Base-by-base conservation (phyloP, 2,888 invertebrate species). In the Hemaris fuciformis region DNA sequence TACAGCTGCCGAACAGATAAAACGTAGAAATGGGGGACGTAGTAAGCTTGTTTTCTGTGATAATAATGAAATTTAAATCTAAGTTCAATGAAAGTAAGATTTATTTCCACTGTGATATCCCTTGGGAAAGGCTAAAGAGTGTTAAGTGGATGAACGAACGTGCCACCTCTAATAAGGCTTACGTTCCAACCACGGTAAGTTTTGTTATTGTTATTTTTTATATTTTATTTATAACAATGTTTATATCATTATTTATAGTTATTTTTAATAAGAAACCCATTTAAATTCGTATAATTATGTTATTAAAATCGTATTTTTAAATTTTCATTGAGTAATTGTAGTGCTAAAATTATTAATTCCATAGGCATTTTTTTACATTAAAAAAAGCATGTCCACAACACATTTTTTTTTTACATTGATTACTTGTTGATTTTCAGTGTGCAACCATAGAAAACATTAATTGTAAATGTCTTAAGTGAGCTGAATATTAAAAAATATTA, bases 141-240 rank as follows among this genome's bases (percentile, higher is more conserved):
- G 93, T 96, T 61, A 94, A 95, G 89, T 97, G 97, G 97, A 97
- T 95, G 94, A 97, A 97, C 89, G 93, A 94, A 74, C 94, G 94
- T 79, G 96, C 97, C 57, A 92, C 93, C 63, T 93, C 95, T 34
- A 95, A 95, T 79, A 94, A 95, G 85, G 97, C 98, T 1, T 98
- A 98, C 86, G 94, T 95, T 72, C 98, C 98, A 48, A 98, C 98
- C 23, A 90, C 90, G 80, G 94, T 94, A 72, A 87, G 87, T 62
- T 62, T 61, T 6, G 31, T n/a, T 22, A 57, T 22, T 10, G 38
- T 0, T n/a, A 38, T 38, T n/a, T 4, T n/a, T 13, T 13, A 23
- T 58, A 22, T 22, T n/a, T 31, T 8, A 15, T 31, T 43, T 13
- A 15, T 20, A 48, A 66, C 62, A 59, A 3, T 41, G 58, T 53